These are phyloP conservation scores for Glomeris marginata DNA, from an alignment of 2,888 invertebrate species.

Conservation along the genomic window DNA sequence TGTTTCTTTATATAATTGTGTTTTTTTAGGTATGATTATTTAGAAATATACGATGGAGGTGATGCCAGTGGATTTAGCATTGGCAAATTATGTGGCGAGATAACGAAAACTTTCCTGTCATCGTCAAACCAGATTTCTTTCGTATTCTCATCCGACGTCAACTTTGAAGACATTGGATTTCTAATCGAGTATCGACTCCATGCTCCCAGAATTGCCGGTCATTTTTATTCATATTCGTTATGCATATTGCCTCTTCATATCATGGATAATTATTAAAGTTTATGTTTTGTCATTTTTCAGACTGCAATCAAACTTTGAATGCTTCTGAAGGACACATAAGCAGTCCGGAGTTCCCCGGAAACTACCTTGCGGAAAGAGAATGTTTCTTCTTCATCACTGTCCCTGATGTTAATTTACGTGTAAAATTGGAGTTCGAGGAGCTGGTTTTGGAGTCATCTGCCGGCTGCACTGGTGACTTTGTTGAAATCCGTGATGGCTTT, in stretches of 20 bases:
- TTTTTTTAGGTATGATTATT: not conserved
- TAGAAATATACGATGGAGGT: constrained; percentile 3
- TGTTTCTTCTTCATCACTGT: constrained; percentile 19
- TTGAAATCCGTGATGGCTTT: constrained; percentile 19
- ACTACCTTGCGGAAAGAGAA: constrained; percentile 20
- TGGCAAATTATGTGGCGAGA: not conserved
- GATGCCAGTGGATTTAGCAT: not conserved
- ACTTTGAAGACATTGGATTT: not conserved
- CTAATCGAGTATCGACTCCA: not conserved
- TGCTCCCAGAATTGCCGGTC: too few species aligned
- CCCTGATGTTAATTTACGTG: constrained; percentile 10
- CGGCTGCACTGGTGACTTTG: constrained; percentile 19
- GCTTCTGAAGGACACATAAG: constrained; percentile 14
- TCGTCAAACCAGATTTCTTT: not conserved
- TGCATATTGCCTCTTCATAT: not conserved
- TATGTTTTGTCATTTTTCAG: constrained; percentile 8
- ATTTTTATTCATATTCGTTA: not conserved
- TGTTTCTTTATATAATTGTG: not conserved
- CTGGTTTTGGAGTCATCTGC: constrained; percentile 18
- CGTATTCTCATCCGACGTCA: not conserved
- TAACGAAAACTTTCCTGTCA: not conserved
- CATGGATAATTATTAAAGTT: not conserved
- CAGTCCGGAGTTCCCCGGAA: constrained; percentile 19
- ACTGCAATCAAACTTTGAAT: constrained; percentile 15
- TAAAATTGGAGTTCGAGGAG: constrained; percentile 16